phyloP scores from a whole-genome alignment of 2,113 vertebrate species.

The Uropsilus gracilis region DNA sequence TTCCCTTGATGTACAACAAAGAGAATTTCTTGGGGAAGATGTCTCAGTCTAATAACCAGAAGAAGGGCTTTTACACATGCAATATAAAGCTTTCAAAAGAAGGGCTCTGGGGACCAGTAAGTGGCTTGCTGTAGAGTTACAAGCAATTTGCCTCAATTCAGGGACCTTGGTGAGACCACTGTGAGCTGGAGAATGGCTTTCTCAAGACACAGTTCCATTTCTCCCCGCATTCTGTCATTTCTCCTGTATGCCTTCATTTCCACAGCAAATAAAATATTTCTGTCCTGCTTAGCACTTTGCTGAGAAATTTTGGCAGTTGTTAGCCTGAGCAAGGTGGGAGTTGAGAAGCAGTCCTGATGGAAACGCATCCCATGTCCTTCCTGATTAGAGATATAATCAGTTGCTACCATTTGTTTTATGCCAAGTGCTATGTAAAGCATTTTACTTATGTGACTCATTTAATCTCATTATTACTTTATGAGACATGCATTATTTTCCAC shows the following conservation, averaged over 20 bases:
- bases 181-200: neutral
- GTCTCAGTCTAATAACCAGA: neutral
- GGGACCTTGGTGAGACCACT: neutral
- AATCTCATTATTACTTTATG: slow-evolving; percentile 47
- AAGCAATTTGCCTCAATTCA: neutral
- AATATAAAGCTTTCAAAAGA: neutral
- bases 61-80: neutral
- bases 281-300: neutral
- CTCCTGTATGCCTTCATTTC: slow-evolving; percentile 38
- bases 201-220: neutral
- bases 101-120: neutral
- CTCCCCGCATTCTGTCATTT: slow-evolving; percentile 28
- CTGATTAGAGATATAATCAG: slow-evolving; percentile 9
- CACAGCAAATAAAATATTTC: neutral
- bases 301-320: neutral
- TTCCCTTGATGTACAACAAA: neutral
- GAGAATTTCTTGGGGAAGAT: slow-evolving; percentile 7
- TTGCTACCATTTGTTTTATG: neutral
- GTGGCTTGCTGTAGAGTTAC: neutral
- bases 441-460: slow-evolving; percentile 46
- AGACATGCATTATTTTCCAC: neutral
- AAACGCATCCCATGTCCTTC: neutral
- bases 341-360: neutral
- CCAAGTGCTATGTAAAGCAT: slow-evolving; percentile 16
- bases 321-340: neutral